A percentile compares a stretch with the other conserved stretches of the same genome.
Conservation (phyloP, 2,888 invertebrate species). For the Mylabris sibirica region DNA sequence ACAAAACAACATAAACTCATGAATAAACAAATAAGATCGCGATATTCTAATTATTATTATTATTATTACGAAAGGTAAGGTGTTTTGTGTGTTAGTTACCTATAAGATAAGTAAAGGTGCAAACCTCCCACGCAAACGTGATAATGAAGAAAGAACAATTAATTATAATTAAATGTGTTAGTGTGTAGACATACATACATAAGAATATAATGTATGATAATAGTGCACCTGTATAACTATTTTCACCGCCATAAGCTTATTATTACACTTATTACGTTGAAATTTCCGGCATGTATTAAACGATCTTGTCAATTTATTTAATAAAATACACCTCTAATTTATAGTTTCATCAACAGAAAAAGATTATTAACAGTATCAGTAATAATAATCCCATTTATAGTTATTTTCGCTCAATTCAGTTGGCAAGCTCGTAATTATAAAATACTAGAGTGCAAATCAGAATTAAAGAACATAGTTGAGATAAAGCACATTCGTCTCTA, state of each 20-base stretch:
- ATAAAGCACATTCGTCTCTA: no score
- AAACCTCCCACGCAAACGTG: constrained; percentile 44
- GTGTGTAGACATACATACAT: no score
- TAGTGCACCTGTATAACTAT: constrained; percentile 40
- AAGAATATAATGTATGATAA: constrained; percentile 26
- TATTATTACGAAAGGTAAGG: constrained; percentile 16
- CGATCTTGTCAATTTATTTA: neutral
- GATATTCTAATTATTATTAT: constrained; percentile 44
- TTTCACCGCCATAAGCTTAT: neutral
- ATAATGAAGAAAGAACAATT: constrained; percentile 41
- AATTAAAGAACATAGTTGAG: no score
- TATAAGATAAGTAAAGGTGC: constrained; percentile 36
- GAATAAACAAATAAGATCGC: constrained; percentile 32
- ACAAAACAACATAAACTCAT: neutral
- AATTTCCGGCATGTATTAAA: neutral
- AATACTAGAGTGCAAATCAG: no score
- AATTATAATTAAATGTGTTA: constrained; percentile 28
- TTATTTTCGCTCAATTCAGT: no score
- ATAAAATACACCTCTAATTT: neutral
- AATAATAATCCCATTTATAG: no score
- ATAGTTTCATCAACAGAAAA: neutral
- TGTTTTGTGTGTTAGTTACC: constrained; percentile 17
- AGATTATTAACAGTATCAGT: no score
- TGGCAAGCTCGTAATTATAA: no score
- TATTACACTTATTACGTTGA: neutral